A percentile compares a stretch with the other conserved stretches of the same genome.
Conservation (phyloP, 2,888 invertebrate species). For the Hirtodrosophila trivittata region DNA sequence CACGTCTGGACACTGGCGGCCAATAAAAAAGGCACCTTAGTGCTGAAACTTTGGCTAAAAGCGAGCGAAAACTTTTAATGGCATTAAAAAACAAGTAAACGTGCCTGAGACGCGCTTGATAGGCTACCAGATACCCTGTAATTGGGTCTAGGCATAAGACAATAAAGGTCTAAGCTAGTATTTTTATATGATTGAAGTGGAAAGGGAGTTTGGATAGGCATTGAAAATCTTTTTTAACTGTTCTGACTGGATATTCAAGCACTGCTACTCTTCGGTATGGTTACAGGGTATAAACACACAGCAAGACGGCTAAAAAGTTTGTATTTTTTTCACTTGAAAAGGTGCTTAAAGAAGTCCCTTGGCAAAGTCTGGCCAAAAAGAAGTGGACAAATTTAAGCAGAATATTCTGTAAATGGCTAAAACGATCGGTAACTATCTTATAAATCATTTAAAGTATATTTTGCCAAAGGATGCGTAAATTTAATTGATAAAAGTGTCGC, state of each 20-base stretch:
- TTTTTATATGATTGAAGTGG: no score
- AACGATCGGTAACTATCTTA: constrained; percentile 12
- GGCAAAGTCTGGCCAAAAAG: constrained; percentile 4
- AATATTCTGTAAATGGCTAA: constrained; percentile 17
- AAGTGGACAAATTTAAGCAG: constrained; percentile 20
- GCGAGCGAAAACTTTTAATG: constrained; percentile 80
- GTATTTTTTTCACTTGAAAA: constrained; percentile 29
- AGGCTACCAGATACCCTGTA: constrained; percentile 20
- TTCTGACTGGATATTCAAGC: no score
- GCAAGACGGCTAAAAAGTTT: constrained; percentile 46
- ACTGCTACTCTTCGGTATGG: no score
- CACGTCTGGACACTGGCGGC: constrained; percentile 69
- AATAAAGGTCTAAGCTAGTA: no score
- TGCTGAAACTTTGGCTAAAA: constrained; percentile 60
- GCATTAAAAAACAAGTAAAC: constrained; percentile 72
- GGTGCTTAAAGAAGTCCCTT: constrained; percentile 23
- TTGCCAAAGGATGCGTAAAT: constrained; percentile 62
- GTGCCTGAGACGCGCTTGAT: background rate
- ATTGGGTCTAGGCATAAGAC: background rate
- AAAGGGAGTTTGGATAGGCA: no score
- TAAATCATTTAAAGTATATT: constrained; percentile 55
- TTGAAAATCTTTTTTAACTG: no score
- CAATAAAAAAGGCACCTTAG: constrained; percentile 77
- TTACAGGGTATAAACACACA: constrained; percentile 11
- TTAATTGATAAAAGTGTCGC: constrained; percentile 74